Conservation (phyloP, 1,140 invertebrate species). For the Polypedilum vanderplanki region DNA sequence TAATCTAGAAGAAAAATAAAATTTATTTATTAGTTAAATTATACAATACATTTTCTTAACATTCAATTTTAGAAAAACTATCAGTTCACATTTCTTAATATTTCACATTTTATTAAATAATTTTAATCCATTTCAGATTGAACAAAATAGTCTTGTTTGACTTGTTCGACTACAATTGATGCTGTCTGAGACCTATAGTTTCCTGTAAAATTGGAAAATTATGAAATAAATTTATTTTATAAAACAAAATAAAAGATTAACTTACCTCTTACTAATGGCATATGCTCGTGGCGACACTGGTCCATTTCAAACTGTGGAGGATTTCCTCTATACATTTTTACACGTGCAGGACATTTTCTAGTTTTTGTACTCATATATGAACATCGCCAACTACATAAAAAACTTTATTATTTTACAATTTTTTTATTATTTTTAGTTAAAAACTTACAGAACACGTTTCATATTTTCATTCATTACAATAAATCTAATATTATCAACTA, state of each 20-base stretch:
- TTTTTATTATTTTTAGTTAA: background rate
- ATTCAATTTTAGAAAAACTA: background rate
- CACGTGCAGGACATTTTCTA: slow-evolving; percentile 42
- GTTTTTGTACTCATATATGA: slow-evolving; percentile 44
- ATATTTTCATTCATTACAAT: slow-evolving; percentile 44
- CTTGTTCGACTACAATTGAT: background rate
- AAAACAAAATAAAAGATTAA: background rate
- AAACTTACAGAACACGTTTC: slow-evolving; percentile 38
- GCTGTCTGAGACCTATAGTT: slow-evolving; percentile 36
- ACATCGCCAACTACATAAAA: slow-evolving; percentile 38
- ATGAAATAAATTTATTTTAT: background rate
- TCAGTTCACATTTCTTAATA: too few relatives aligned
- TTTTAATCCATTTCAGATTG: background rate
- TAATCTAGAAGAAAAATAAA: slow-evolving; percentile 20
- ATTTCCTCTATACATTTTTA: slow-evolving; percentile 42
- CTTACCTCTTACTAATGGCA: slow-evolving; percentile 29
- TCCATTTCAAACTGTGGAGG: slow-evolving; percentile 43
- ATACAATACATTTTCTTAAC: background rate
- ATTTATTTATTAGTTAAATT: slow-evolving; percentile 14
- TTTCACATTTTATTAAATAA: too few relatives aligned
- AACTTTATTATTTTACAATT: background rate
- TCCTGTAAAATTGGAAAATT: slow-evolving; percentile 36
- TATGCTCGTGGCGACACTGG: slow-evolving; percentile 41
- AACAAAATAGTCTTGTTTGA: slow-evolving; percentile 1
- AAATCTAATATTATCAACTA: slow-evolving; percentile 39